These are phyloP conservation scores for Drosophila stalkeri DNA, from an alignment of 2,888 invertebrate species.

Conservation along the genomic window DNA sequence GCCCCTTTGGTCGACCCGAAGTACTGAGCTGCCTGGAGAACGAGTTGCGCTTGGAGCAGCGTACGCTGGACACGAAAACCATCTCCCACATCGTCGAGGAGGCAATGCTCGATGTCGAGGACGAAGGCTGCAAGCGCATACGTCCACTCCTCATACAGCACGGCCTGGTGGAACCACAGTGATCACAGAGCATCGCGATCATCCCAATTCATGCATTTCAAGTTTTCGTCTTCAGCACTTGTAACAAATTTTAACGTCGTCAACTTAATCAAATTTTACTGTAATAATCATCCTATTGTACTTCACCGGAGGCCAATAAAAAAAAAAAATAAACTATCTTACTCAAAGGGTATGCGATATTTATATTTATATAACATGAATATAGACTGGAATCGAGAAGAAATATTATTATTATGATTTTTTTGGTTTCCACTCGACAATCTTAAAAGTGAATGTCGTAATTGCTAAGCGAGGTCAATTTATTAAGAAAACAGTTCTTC, in stretches of 20 bases:
- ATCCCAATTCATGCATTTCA: background rate
- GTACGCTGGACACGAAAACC: constrained; percentile 19
- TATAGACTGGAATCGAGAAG: background rate
- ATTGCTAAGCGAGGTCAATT: background rate
- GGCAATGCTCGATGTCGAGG: constrained; percentile 35
- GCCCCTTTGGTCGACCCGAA: constrained; percentile 44
- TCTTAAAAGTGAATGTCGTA: constrained; percentile 2
- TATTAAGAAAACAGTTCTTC: background rate
- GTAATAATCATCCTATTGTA: background rate
- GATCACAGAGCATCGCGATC: background rate
- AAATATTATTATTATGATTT: background rate
- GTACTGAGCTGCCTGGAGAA: constrained; percentile 44
- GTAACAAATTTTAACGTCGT: constrained; percentile 4
- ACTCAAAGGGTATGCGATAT: background rate
- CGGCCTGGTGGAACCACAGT: background rate
- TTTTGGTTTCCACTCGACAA: background rate
- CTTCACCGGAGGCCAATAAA: background rate
- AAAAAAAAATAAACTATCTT: background rate
- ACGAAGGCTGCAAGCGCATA: constrained; percentile 53
- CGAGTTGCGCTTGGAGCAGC: constrained; percentile 45
- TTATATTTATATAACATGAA: background rate
- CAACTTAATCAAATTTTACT: constrained; percentile 14
- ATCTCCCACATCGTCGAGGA: constrained; percentile 31
- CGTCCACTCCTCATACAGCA: constrained; percentile 40
- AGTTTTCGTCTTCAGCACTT: background rate